A percentile compares a stretch with the other conserved stretches of the same genome.
Evolutionary conservation across 2,888 invertebrate genomes (phyloP).

Genomic region (Rhamphomyia laevipes): DNA sequence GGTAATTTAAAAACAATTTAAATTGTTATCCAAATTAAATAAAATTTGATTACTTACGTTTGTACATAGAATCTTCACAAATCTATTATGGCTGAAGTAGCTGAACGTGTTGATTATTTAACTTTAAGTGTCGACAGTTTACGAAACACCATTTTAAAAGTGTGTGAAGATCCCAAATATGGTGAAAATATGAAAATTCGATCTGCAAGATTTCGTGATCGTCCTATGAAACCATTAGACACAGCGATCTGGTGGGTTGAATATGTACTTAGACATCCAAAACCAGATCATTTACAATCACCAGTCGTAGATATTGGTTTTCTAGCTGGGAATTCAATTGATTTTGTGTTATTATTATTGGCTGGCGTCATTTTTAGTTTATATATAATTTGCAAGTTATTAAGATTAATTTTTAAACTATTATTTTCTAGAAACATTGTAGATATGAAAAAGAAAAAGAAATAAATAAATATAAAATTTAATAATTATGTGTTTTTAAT

Average conservation of each 20-base stretch:
- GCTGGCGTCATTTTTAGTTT: background rate
- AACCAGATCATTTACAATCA: slow-evolving; percentile 40
- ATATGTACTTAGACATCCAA: slow-evolving; percentile 42
- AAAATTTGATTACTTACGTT: no score
- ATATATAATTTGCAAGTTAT: background rate
- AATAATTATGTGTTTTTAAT: no score
- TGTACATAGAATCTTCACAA: background rate
- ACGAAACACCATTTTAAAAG: slow-evolving; percentile 8
- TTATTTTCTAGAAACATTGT: no score
- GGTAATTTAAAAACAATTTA: slow-evolving; percentile 2
- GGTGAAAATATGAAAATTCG: slow-evolving; percentile 26
- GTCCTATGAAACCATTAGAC: slow-evolving; percentile 42
- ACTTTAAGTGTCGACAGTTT: slow-evolving; percentile 5
- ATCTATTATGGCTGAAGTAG: background rate
- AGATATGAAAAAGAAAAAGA: no score
- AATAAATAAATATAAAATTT: no score
- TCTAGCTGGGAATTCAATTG: slow-evolving; percentile 37
- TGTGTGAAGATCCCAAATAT: background rate
- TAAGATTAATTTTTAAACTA: background rate
- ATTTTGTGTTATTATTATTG: slow-evolving; percentile 24
- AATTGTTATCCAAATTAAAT: background rate
- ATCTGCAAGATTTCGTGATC: slow-evolving; percentile 39
- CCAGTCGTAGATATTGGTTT: slow-evolving; percentile 37
- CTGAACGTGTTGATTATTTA: background rate
- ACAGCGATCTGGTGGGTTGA: slow-evolving; percentile 51